These are phyloP conservation scores for Noctua pronuba DNA, from an alignment of 2,888 invertebrate genomes.

Conservation along the genomic window DNA sequence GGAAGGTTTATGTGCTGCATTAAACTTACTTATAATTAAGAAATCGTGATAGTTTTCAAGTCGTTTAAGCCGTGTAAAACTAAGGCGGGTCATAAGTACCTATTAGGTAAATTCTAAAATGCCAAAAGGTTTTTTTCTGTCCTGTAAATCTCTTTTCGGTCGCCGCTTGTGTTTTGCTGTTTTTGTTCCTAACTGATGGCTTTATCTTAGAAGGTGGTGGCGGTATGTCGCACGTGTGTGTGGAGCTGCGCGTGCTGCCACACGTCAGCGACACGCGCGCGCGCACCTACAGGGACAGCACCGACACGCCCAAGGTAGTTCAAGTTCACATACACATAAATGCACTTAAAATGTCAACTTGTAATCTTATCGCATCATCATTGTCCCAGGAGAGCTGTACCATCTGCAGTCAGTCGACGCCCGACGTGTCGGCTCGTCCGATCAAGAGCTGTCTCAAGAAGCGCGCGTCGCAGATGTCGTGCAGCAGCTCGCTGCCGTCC, in stretches of 20 bases:
- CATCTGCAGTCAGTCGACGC: slow-evolving; percentile 84
- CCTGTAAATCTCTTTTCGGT: background rate
- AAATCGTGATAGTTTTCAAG: background rate
- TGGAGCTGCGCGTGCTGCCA: slow-evolving; percentile 88
- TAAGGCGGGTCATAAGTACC: background rate
- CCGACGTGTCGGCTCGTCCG: slow-evolving; percentile 85
- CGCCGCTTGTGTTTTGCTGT: background rate
- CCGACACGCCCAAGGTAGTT: slow-evolving; percentile 77
- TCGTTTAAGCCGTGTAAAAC: background rate
- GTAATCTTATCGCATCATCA: background rate
- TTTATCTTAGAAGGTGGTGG: background rate
- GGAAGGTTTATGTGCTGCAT: background rate
- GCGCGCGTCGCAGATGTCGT: slow-evolving; percentile 73
- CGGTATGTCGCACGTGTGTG: slow-evolving; percentile 86
- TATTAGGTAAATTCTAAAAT: background rate
- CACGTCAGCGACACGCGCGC: slow-evolving; percentile 63
- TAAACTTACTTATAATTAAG: background rate
- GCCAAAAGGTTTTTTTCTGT: background rate
- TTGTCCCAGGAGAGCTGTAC: slow-evolving; percentile 77
- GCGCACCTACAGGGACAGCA: slow-evolving; percentile 76
- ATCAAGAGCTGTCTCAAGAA: slow-evolving; percentile 88
- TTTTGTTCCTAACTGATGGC: background rate
- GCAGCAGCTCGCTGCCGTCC: slow-evolving; percentile 84
- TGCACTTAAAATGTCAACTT: background rate
- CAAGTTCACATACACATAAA: background rate